These are phyloP conservation scores for Syritta pipiens DNA, from an alignment of 2,888 invertebrate species.

Conservation along the genomic window DNA sequence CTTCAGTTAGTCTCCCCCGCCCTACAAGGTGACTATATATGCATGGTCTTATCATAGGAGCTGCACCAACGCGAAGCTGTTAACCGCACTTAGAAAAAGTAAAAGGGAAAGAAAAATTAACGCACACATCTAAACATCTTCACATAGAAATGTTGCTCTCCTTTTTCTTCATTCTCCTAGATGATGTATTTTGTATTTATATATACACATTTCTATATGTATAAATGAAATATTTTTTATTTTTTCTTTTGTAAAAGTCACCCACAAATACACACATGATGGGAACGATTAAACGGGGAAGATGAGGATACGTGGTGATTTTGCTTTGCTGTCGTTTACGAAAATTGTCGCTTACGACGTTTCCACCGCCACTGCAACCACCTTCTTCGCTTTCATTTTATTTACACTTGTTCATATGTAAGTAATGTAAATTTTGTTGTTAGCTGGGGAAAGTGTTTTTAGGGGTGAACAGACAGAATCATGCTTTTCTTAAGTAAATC, in stretches of 20 bases:
- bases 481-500: conserved; percentile 14
- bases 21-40: too few species aligned
- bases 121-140: conserved; percentile 17
- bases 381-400: not conserved
- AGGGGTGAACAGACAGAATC: not conserved
- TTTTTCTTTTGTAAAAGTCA: conserved; percentile 6
- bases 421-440: not conserved
- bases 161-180: conserved; percentile 19
- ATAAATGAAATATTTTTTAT: not conserved
- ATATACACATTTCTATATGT: conserved; percentile 1
- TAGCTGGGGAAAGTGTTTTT: not conserved
- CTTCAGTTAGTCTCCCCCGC: conserved; percentile 25
- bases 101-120: conserved; percentile 17
- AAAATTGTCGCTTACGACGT: conserved; percentile 12
- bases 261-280: conserved; percentile 11
- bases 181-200: conserved; percentile 16
- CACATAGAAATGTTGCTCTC: conserved; percentile 8
- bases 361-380: not conserved
- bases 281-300: conserved; percentile 12
- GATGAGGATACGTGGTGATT: conserved; percentile 3
- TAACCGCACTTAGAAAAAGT: conserved; percentile 12
- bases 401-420: conserved; percentile 9
- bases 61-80: conserved; percentile 3
- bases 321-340: conserved; percentile 2
- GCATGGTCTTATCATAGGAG: conserved; percentile 9